These are phyloP conservation scores for Drosophila fulvimacula DNA, from an alignment of 2,888 invertebrate genomes.

Conservation along the genomic window DNA sequence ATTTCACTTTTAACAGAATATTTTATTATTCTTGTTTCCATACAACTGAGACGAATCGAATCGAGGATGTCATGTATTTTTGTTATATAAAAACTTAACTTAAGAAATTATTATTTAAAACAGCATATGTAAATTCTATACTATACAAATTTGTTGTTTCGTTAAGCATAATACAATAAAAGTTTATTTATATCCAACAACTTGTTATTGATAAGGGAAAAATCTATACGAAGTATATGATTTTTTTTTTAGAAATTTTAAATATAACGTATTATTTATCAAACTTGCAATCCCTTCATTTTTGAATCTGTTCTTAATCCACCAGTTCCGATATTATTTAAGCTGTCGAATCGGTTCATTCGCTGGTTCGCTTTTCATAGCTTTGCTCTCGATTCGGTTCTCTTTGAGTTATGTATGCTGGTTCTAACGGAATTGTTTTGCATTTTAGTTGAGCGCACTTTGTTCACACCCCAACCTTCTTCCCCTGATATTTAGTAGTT, in stretches of 20 bases:
- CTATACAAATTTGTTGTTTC: neutral
- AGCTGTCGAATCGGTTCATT: neutral
- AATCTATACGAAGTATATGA: too few species aligned
- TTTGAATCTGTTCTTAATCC: neutral
- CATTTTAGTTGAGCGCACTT: conserved; percentile 53
- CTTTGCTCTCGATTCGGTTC: conserved; percentile 26
- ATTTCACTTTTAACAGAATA: neutral
- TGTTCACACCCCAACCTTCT: conserved; percentile 39
- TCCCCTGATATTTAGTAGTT: conserved; percentile 39
- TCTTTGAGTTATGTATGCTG: conserved; percentile 11
- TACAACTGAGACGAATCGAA: conserved; percentile 17
- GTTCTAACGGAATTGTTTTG: conserved; percentile 24
- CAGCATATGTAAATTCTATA: too few species aligned
- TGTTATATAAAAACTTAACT: too few species aligned
- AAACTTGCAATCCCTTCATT: neutral
- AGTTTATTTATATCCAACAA: neutral
- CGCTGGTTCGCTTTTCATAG: neutral
- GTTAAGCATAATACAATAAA: neutral
- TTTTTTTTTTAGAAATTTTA: neutral
- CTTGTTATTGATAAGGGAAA: neutral
- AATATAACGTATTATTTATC: neutral
- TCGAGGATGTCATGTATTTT: conserved; percentile 3
- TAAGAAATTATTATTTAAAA: too few species aligned
- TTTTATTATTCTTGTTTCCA: neutral
- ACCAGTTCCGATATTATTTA: neutral